These are phyloP conservation scores for Plodia interpunctella DNA, from an alignment of 1,140 invertebrate species.

Conservation along the genomic window DNA sequence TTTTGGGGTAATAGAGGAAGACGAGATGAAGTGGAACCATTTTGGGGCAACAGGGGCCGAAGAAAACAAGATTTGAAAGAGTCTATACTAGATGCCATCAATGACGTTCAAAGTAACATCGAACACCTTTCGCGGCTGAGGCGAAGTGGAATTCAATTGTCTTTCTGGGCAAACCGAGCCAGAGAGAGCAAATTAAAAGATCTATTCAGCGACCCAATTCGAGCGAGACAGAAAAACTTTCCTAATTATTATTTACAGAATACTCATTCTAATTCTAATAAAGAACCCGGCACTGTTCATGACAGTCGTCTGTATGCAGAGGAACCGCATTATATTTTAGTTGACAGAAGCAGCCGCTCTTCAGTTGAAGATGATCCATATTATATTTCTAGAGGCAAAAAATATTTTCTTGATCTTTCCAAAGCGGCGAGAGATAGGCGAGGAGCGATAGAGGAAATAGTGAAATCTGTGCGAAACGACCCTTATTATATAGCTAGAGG, in stretches of 20 bases:
- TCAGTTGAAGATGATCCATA: conserved; percentile 64
- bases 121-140: conserved; percentile 35
- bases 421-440: conserved; percentile 49
- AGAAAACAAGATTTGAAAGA: conserved; percentile 43
- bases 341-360: conserved; percentile 59
- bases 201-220: conserved; percentile 35
- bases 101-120: conserved; percentile 42
- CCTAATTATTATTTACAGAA: conserved; percentile 18
- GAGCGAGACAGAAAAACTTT: conserved; percentile 24
- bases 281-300: conserved; percentile 45
- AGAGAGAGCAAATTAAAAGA: conserved; percentile 44
- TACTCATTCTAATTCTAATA: not conserved
- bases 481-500: conserved; percentile 68
- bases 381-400: conserved; percentile 65
- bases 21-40: conserved; percentile 34
- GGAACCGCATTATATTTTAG: conserved; percentile 63
- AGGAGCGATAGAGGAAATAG: conserved; percentile 58
- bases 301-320: conserved; percentile 63
- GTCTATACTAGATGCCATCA: conserved; percentile 40
- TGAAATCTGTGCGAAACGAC: conserved; percentile 63
- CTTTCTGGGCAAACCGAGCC: conserved; percentile 52
- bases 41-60: conserved; percentile 37
- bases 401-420: conserved; percentile 32
- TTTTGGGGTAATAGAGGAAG: conserved; percentile 57
- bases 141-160: conserved; percentile 24